Conservation (phyloP, 2,113 vertebrate genomes). For the Oryzias javanicus region DNA sequence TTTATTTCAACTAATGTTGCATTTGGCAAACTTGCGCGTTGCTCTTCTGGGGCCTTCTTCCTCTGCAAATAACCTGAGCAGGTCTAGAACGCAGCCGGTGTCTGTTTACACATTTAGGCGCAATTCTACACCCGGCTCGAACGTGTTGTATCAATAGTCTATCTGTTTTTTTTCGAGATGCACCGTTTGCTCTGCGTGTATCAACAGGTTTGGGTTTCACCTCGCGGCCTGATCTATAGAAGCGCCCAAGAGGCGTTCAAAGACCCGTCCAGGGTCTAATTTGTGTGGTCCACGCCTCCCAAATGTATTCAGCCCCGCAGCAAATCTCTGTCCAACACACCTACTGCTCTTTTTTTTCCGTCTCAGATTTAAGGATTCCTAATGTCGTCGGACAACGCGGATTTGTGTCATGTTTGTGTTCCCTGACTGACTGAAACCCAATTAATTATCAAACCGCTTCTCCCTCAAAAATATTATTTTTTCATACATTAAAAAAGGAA, state of each 20-base stretch:
- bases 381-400: background rate
- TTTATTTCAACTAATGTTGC: slow-evolving; percentile 51
- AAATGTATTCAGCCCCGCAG: background rate
- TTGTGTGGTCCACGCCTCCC: slow-evolving; percentile 25
- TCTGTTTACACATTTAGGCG: slow-evolving; percentile 68
- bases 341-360: slow-evolving; percentile 2
- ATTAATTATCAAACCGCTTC: too few relatives aligned
- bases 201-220: slow-evolving; percentile 67
- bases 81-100: slow-evolving; percentile 70
- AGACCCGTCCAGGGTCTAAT: slow-evolving; percentile 32
- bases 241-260: slow-evolving; percentile 22
- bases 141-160: slow-evolving; percentile 48
- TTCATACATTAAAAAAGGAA: too few relatives aligned
- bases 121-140: slow-evolving; percentile 62
- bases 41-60: slow-evolving; percentile 58
- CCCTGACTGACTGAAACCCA: too few relatives aligned
- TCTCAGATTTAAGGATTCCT: slow-evolving; percentile 6
- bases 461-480: too few relatives aligned
- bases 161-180: slow-evolving; percentile 49
- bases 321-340: slow-evolving; percentile 13
- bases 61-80: slow-evolving; percentile 74
- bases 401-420: too few relatives aligned
- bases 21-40: slow-evolving; percentile 73
- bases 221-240: slow-evolving; percentile 25
- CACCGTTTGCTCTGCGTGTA: slow-evolving; percentile 46